A percentile compares a stretch with the other conserved stretches of the same genome.
Conservation (phyloP, 2,888 invertebrate species). For the Eilema depressum region DNA sequence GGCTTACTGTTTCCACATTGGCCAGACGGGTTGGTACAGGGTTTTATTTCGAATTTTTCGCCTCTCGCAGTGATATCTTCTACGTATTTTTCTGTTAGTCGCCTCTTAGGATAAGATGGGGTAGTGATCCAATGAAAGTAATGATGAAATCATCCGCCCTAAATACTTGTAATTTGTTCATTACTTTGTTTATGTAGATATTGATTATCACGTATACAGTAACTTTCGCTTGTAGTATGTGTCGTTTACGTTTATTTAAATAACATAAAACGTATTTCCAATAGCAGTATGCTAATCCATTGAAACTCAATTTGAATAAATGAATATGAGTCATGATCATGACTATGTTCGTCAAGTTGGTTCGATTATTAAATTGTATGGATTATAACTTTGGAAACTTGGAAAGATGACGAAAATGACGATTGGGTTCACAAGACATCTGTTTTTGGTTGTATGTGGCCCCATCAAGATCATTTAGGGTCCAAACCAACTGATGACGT, state of each 20-base stretch:
- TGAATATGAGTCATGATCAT: background rate
- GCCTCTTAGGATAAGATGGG: no score
- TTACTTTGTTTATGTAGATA: background rate
- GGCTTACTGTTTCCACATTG: no score
- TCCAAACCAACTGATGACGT: no score
- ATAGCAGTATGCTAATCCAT: background rate
- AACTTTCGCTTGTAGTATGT: background rate
- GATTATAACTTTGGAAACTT: background rate
- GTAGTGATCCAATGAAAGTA: no score
- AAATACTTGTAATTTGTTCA: no score
- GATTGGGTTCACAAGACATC: background rate
- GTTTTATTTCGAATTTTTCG: no score
- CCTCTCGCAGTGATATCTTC: no score
- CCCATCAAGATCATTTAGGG: no score
- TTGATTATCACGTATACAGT: slow-evolving; percentile 1
- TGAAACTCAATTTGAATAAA: background rate
- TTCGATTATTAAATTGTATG: background rate
- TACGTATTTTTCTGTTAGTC: no score
- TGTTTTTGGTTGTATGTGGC: no score
- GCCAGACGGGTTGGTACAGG: no score
- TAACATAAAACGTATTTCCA: slow-evolving; percentile 4
- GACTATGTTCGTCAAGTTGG: background rate
- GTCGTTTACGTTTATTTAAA: background rate
- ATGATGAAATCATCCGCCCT: no score
- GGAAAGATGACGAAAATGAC: background rate